Conservation (phyloP, 2,797 vertebrate genomes). For the Cyprinella venusta region DNA sequence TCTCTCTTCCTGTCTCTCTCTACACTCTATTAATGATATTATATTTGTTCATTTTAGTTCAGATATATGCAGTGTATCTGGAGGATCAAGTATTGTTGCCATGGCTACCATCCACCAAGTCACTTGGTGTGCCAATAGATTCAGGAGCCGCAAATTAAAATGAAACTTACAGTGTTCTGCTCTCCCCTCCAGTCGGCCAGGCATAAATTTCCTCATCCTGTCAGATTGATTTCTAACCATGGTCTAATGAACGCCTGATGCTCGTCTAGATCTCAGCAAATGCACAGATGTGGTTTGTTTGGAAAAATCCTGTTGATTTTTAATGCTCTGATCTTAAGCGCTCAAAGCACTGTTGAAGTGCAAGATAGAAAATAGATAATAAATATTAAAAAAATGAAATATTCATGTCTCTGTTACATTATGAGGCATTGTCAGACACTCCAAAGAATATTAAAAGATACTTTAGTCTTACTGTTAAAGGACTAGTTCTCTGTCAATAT, state of each 20-base stretch:
- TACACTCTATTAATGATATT: conserved; percentile 50
- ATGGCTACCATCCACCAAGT: conserved; percentile 64
- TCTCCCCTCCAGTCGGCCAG: conserved; percentile 46
- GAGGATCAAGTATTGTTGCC: conserved; percentile 64
- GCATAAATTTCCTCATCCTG: conserved; percentile 52
- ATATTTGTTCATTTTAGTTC: conserved; percentile 51
- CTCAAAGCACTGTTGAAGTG: background rate
- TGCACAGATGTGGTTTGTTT: conserved; percentile 26
- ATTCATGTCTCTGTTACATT: conserved; percentile 12
- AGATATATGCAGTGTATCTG: conserved; percentile 57
- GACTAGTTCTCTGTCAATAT: background rate
- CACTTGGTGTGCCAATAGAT: conserved; percentile 53
- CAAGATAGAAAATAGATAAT: background rate
- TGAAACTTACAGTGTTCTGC: conserved; percentile 48
- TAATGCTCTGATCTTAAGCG: conserved; percentile 2
- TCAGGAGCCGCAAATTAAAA: conserved; percentile 61
- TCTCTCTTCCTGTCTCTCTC: conserved; percentile 21
- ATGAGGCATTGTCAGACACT: conserved; percentile 4
- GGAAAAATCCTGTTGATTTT: conserved; percentile 32
- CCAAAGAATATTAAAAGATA: background rate
- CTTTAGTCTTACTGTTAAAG: background rate
- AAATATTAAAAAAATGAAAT: background rate
- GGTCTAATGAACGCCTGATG: conserved; percentile 40
- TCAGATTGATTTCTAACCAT: conserved; percentile 45
- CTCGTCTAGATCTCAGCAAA: conserved; percentile 18